These are phyloP conservation scores for Eriocheir sinensis DNA, from an alignment of 1,140 invertebrate species.

Conservation along the genomic window DNA sequence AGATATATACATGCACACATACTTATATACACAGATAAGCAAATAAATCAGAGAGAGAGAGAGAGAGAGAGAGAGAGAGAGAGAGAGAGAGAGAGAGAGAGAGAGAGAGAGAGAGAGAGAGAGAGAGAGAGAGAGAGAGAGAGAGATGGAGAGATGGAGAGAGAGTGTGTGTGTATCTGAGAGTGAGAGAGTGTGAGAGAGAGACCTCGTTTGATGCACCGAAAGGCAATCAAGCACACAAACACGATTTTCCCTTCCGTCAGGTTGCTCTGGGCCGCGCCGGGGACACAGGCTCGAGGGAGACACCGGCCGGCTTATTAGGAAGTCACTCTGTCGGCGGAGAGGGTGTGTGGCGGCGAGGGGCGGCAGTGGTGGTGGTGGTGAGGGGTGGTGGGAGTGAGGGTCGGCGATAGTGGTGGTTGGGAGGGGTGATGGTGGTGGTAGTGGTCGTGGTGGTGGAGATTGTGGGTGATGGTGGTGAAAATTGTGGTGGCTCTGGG, in stretches of 20 bases:
- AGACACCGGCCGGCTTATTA: background rate
- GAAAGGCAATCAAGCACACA: background rate
- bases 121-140: background rate
- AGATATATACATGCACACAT: no score
- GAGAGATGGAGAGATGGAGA: background rate
- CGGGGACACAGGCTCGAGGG: background rate
- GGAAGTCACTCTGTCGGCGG: background rate
- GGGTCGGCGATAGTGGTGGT: background rate
- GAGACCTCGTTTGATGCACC: no score
- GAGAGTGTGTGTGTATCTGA: no score
- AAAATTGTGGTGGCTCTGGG: background rate
- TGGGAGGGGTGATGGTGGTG: background rate
- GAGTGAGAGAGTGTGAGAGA: background rate
- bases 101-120: constrained; percentile 34
- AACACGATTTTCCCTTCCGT: constrained; percentile 13
- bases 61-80: constrained; percentile 37
- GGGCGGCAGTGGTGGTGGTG: background rate
- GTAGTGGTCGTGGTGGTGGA: background rate
- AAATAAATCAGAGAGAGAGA: background rate
- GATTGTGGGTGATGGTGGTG: background rate
- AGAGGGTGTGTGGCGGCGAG: no score
- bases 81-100: constrained; percentile 46
- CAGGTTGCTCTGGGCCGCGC: background rate
- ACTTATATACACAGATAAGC: no score
- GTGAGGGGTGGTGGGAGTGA: background rate